Evolutionary conservation across 2,888 invertebrate genomes (phyloP), one percentile per base, ranked within the genome.

Genomic region (Liopterus haemorrhoidalis): DNA sequence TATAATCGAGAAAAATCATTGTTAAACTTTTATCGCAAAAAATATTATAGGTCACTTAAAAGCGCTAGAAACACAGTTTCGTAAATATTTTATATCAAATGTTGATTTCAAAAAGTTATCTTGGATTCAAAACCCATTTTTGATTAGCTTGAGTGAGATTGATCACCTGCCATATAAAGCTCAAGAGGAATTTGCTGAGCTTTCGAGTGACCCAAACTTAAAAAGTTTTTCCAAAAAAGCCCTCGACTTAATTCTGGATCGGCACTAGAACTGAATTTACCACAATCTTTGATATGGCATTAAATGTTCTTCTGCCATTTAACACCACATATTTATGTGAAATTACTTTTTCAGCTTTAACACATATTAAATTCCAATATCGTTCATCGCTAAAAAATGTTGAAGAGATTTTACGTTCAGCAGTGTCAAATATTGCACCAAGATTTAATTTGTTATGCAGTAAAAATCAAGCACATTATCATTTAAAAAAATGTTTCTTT

Each of bases 371-470:
- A 51, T 46, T 44, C 40, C 41, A 52, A 43, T 50, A 50, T 49
- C 50, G 50, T 49, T 52, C 49, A 46, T 2, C 49, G 36, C 22
- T 52, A 46, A 52, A 46, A 52, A 50, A 46, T 46, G 46, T 49
- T 49, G 46, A 49, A 49, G 46, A 50, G 36, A 41, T 48, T 43
- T 52, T 50, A 50, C 48, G 50, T 46, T 43, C 50, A 49, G 52
- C 48, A 48, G 46, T 50, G 12, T 52, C 46, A 50, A 48, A 50
- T 44, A 51, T 49, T 49, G 30, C 42, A 48, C 51, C 49, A 36
- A 47, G 51, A 49, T 51, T 50, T 52, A 33, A 49, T 52, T 52
- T 49, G 46, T 50, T 50, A 52, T 52, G 52, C 46, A 52, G 41
- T 46, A 49, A 52, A 48, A 48, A 49, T 40, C 35, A 48, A 28